These are phyloP conservation scores for Pristiophorus japonicus DNA, from an alignment of 2,113 vertebrate species.

Conservation along the genomic window DNA sequence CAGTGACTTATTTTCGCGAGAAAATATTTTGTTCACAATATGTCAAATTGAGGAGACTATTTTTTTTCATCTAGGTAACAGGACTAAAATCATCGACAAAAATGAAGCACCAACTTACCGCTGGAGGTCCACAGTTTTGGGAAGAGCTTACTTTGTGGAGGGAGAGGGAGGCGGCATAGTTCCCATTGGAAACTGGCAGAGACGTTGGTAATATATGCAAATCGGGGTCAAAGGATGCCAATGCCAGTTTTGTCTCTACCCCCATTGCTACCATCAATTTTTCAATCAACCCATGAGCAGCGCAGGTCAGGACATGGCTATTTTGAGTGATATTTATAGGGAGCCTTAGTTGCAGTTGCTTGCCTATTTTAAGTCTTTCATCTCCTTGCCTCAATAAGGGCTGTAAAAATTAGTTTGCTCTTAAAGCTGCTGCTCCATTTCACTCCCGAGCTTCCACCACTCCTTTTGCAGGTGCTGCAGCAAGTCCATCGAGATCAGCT, in stretches of 20 bases:
- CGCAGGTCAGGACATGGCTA: neutral
- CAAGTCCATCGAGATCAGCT: neutral
- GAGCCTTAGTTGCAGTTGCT: neutral
- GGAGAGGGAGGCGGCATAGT: neutral
- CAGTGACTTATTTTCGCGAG: too few relatives aligned
- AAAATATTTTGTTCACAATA: too few relatives aligned
- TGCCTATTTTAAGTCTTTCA: neutral
- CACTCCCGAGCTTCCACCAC: neutral
- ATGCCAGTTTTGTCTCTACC: neutral
- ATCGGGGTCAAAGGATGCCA: neutral
- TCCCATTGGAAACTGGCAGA: neutral
- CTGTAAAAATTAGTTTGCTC: neutral
- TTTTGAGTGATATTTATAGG: neutral
- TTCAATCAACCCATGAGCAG: neutral
- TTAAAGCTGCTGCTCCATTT: neutral
- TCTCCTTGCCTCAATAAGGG: neutral
- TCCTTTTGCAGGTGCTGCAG: neutral
- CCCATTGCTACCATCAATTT: neutral
- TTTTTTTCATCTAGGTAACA: neutral
- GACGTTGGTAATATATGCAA: neutral
- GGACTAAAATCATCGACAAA: neutral
- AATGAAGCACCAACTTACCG: neutral
- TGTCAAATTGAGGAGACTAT: too few relatives aligned
- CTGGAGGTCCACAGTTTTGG: neutral
- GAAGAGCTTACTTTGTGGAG: neutral